phyloP scores from a whole-genome alignment of 2,113 vertebrate species.

The Rhabdomys dilectus region DNA sequence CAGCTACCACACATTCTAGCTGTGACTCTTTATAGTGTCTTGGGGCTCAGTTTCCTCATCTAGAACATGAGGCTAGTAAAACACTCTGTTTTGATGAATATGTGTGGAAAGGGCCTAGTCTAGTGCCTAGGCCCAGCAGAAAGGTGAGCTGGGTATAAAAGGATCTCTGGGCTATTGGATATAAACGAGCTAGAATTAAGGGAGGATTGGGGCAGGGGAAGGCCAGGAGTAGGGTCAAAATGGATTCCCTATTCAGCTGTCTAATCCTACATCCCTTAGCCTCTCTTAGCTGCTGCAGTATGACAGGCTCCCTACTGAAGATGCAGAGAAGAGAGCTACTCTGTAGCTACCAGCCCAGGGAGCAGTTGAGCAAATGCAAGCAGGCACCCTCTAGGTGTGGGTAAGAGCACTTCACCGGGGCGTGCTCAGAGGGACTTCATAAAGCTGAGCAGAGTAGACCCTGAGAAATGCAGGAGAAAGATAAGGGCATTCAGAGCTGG shows the following conservation, averaged over 20 bases:
- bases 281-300: neutral
- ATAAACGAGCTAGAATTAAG: neutral
- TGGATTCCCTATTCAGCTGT: neutral
- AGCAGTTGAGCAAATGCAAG: rapidly evolving
- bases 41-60: neutral
- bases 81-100: neutral
- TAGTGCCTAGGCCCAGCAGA: too few relatives aligned
- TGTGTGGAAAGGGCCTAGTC: neutral
- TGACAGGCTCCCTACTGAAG: neutral
- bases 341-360: neutral
- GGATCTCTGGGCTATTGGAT: too few relatives aligned
- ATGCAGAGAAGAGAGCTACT: neutral
- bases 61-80: neutral
- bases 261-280: neutral
- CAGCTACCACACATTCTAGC: neutral
- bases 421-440: rapidly evolving
- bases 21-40: neutral
- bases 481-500: rapidly evolving
- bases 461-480: neutral
- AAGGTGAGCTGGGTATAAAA: neutral
- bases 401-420: neutral
- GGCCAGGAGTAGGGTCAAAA: neutral
- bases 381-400: rapidly evolving
- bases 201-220: too few relatives aligned
- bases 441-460: neutral